Evolutionary conservation across 2,797 vertebrate species (phyloP).

Genomic region (Spinibarbus caldwelli): DNA sequence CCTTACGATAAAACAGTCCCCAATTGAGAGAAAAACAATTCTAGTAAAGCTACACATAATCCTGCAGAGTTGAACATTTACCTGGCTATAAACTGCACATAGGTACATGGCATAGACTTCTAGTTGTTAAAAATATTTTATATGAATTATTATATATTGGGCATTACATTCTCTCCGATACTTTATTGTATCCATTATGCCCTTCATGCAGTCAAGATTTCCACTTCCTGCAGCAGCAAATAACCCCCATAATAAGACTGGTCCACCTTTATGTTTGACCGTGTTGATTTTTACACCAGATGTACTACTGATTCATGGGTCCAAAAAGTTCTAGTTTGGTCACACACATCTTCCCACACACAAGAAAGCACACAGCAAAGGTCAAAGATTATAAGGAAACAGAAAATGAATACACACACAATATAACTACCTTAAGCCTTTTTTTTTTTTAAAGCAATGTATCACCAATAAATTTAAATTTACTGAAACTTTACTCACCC

Average conservation of each 20-base stretch:
- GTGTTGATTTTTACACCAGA: background rate
- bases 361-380: background rate
- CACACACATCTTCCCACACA: background rate
- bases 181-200: background rate
- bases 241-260: background rate
- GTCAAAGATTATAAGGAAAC: background rate
- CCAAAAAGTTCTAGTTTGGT: background rate
- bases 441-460: background rate
- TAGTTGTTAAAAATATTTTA: too few species aligned
- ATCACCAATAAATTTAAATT: background rate
- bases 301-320: background rate
- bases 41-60: background rate
- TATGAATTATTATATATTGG: background rate
- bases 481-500: background rate
- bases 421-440: background rate
- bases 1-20: constrained; percentile 35
- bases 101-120: too few species aligned
- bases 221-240: background rate
- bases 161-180: background rate
- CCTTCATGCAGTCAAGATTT: background rate
- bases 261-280: background rate
- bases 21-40: constrained; percentile 27
- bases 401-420: background rate
- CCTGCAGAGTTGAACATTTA: constrained; percentile 21
- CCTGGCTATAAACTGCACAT: background rate